Evolutionary conservation across 2,888 invertebrate genomes (phyloP), one percentile per base, ranked within the genome.

Genomic region (Sphaeridia pumilis): DNA sequence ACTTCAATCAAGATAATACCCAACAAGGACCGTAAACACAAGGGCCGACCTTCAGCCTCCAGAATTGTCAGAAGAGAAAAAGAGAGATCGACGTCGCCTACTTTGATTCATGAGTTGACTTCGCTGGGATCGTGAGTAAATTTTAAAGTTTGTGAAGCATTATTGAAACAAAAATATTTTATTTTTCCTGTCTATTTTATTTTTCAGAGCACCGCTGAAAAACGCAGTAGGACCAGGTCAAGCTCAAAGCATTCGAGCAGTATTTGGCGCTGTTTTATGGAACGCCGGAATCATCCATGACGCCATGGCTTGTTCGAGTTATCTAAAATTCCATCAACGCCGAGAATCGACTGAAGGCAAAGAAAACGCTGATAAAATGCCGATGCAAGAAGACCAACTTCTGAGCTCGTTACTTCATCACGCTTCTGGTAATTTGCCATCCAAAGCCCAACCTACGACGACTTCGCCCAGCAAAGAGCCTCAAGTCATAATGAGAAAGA

Each of bases 281-380:
- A 95, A 97, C 69, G 94, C 95, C 73, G 88, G 93, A 14, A 83
- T 95, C 44, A 93, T 95, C 0, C 93, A 94, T 69, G 95, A 97
- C 70, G 93, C 95, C 4, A 95, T 97, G 83, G 93, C 95, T 0
- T 94, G 93, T 69, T 92, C 95, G 0, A 89, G 94, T 1, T 97
- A 90, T 69, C 76, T 97, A 7, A 93, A 93, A 72, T 95, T 95
- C 69, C n/a, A n/a, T n/a, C 87, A 89, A 70, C 90, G 59, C 42
- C 52, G 49, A 10, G 10, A 28, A 21, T 26, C 36, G 22, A 43
- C 24, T 12, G 7, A 21, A 47, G 36, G 24, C 3, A 5, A 12
- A 7, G 24, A 24, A 2, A 28, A 20, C 10, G 4, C 20, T 25
- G 17, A 17, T 21, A 2, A 28, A 7, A 17, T 44, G 17, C 36